Evolutionary conservation across 2,888 invertebrate species (phyloP).

Genomic region (Chrysolina haemoptera): DNA sequence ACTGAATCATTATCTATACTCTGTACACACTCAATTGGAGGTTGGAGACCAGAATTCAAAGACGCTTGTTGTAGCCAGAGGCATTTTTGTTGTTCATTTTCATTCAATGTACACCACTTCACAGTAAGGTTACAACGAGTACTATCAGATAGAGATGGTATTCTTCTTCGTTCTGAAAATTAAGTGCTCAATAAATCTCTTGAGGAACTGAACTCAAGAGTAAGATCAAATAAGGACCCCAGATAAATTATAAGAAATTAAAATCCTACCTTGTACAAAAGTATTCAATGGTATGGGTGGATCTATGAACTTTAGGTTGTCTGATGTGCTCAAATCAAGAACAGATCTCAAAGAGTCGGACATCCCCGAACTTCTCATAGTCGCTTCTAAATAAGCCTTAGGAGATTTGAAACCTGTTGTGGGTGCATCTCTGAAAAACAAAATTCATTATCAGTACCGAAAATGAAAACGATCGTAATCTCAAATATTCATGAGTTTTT

Average conservation of each 20-base stretch:
- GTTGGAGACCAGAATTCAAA: slow-evolving; percentile 74
- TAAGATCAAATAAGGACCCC: too few relatives aligned
- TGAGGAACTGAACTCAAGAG: too few relatives aligned
- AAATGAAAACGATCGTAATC: too few relatives aligned
- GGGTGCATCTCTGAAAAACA: slow-evolving; percentile 24
- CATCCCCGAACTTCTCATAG: background rate
- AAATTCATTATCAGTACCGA: background rate
- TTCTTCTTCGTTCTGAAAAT: slow-evolving; percentile 45
- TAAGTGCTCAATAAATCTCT: slow-evolving; percentile 25
- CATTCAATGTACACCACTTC: slow-evolving; percentile 76
- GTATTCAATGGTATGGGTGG: slow-evolving; percentile 41
- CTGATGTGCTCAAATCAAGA: slow-evolving; percentile 38
- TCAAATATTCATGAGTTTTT: too few relatives aligned
- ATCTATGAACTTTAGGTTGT: slow-evolving; percentile 45
- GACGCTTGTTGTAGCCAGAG: slow-evolving; percentile 74
- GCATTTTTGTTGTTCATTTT: slow-evolving; percentile 75
- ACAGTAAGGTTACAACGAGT: slow-evolving; percentile 61
- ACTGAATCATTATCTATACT: slow-evolving; percentile 68
- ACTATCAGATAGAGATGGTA: slow-evolving; percentile 51
- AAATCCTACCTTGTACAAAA: slow-evolving; percentile 46
- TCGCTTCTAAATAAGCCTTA: background rate
- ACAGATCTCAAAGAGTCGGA: slow-evolving; percentile 42
- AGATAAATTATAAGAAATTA: slow-evolving; percentile 32
- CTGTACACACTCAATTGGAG: slow-evolving; percentile 73
- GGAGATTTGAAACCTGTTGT: slow-evolving; percentile 1